Base-by-base conservation (phyloP, 2,888 invertebrate species). In the Neocrepidodera transversa region DNA sequence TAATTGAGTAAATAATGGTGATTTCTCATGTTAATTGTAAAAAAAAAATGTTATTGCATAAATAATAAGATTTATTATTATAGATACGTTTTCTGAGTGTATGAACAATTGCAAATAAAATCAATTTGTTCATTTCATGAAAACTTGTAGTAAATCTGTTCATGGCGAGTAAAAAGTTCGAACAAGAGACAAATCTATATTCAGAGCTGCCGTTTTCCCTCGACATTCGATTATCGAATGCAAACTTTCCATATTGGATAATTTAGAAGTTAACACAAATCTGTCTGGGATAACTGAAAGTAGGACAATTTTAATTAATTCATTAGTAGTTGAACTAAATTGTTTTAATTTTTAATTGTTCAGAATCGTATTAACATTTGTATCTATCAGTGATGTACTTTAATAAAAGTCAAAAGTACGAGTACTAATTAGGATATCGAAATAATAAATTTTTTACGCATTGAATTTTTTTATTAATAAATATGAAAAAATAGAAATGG, bases 181-280 rank as follows among this genome's bases (percentile, higher is more conserved):
- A 13, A 40, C 40, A 40, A 40, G 16, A 40, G 40, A 40, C 40
- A 40, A 18, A 40, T 40, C 40, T 40, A 40, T 18, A 40, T 40
- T 40, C 40, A n/a, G 40, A 16, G 40, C 4, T 40, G 40, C n/a
- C n/a, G n/a, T n/a, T 10, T 2, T 8, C 40, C 6, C 17, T 17
- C 40, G 40, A 16, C 18, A 17, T 16, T 40, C 40, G 40, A 40
- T 40, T 40, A 40, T 40, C 40, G 40, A 18, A 40, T 40, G 16
- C 17, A 40, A 40, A 40, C 40, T 40, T 40, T 40, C 16, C 40
- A 16, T n/a, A 16, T 16, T 40, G 40, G 16, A 40, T 40, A 40
- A 40, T 40, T 13, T 3, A 10, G 40, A 16, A 40, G 40, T 18
- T 40, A 40, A 40, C 40, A 40, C 16, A 40, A 40, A 40, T 10